Evolutionary conservation across 2,113 vertebrate species (phyloP), one percentile per base, ranked within the genome.

Genomic region (Argyrosomus japonicus): DNA sequence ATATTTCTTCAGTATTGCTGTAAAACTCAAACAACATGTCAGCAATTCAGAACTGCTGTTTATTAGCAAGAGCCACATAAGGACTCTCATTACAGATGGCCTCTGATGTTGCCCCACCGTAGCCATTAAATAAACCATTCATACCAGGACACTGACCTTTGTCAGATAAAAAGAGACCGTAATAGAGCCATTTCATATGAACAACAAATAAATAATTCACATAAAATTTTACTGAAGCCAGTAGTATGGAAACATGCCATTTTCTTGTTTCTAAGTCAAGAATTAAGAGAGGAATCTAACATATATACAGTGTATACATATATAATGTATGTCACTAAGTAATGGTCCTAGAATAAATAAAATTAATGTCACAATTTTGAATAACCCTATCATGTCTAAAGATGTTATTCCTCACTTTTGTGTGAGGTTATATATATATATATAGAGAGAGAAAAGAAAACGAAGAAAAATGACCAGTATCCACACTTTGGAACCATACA

Each of bases 51-150:
- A 56, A n/a, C 23, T 21, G 7, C n/a, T 57, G 75, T 85, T 83
- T 78, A 56, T 13, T 74, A 25, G 29, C 48, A 75, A 68, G 77
- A 77, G 69, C 64, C 43, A 79, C 62, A 90, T 54, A 74, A 75
- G 62, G 27, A 57, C 5, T 3, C 36, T 58, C 48, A 73, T 81
- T 74, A 61, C n/a, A 84, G 53, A 60, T 71, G 40, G 54, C 61
- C 3, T 50, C 53, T 43, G 63, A 63, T 61, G 3, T 74, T 47
- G 67, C 62, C 32, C 21, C 15, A 36, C 1, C 0, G 36, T 6
- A 14, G 77, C 65, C 48, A 74, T 87, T 76, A 74, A 83, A 77
- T 45, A 48, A 68, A 17, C 60, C 56, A 73, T 68, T 84, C 62
- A 53, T 43, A 75, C 75, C 43, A 29, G 23, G 23, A 51, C 58